Percentiles rank a stretch among this genome's conserved stretches.
phyloP scores from a whole-genome alignment of 1,140 invertebrate genomes.

The Heterodera carotae region DNA sequence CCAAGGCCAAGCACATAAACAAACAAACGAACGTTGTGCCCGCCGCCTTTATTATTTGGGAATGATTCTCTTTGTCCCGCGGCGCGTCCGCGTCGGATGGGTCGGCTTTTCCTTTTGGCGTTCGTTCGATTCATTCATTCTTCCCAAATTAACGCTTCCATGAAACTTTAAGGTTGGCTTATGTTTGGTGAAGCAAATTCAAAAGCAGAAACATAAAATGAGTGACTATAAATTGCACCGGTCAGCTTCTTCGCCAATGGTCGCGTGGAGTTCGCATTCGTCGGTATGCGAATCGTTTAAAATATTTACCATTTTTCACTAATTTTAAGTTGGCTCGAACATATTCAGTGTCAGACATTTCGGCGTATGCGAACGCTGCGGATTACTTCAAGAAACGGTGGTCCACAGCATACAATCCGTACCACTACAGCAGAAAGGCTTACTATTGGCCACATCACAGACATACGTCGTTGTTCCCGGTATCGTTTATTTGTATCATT shows the following conservation, averaged over 20 bases:
- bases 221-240: constrained; percentile 14
- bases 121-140: too few relatives aligned
- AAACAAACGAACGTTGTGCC: too few relatives aligned
- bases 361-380: constrained; percentile 19
- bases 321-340: constrained; percentile 16
- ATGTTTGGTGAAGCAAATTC: background rate
- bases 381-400: constrained; percentile 31
- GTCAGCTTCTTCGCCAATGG: constrained; percentile 21
- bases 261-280: constrained; percentile 28
- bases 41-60: too few relatives aligned
- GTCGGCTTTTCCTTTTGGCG: too few relatives aligned
- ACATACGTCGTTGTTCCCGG: constrained; percentile 18
- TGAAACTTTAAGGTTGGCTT: too few relatives aligned
- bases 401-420: constrained; percentile 28
- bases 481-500: too few relatives aligned
- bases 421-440: constrained; percentile 21
- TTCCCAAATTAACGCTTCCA: too few relatives aligned
- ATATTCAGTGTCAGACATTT: constrained; percentile 23
- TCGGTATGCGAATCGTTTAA: background rate
- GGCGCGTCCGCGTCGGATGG: too few relatives aligned
- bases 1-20: too few relatives aligned
- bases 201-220: background rate
- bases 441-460: constrained; percentile 28
- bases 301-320: background rate
- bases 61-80: too few relatives aligned